Evolutionary conservation across 2,113 vertebrate genomes (phyloP).

Genomic region (Anguilla japonica): DNA sequence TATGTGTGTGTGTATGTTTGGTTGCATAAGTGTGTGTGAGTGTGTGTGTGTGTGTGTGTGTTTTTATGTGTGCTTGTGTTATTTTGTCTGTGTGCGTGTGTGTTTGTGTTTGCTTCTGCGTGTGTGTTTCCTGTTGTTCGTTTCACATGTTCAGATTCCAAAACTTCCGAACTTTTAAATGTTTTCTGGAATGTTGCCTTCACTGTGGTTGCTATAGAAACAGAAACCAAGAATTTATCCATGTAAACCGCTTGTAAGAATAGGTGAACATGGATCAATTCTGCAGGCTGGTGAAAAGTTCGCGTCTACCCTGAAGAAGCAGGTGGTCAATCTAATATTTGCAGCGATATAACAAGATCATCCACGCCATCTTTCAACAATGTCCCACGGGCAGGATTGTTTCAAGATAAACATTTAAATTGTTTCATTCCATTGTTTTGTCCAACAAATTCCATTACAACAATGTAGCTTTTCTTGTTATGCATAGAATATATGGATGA

Average conservation of each 20-base stretch:
- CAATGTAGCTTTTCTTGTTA: background rate
- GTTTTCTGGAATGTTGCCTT: background rate
- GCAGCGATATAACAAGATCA: background rate
- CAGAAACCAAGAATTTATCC: background rate
- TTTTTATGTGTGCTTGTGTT: background rate
- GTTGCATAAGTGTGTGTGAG: too few species aligned
- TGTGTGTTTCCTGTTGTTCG: background rate
- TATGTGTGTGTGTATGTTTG: background rate
- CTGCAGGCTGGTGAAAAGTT: background rate
- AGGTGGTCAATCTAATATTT: background rate
- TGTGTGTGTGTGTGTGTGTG: too few species aligned
- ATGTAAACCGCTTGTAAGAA: background rate
- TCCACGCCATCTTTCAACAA: background rate
- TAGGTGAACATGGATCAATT: background rate
- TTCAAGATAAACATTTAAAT: background rate
- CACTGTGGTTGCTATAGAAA: background rate
- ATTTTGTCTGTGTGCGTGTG: background rate
- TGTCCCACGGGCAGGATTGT: background rate
- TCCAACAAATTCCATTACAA: background rate
- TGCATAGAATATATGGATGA: background rate
- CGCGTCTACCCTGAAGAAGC: background rate
- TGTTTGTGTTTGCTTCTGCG: background rate
- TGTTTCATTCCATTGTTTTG: background rate
- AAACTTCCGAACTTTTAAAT: background rate
- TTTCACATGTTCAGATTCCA: background rate